phyloP scores from a whole-genome alignment of 2,888 invertebrate species.

The Clostera curtula region DNA sequence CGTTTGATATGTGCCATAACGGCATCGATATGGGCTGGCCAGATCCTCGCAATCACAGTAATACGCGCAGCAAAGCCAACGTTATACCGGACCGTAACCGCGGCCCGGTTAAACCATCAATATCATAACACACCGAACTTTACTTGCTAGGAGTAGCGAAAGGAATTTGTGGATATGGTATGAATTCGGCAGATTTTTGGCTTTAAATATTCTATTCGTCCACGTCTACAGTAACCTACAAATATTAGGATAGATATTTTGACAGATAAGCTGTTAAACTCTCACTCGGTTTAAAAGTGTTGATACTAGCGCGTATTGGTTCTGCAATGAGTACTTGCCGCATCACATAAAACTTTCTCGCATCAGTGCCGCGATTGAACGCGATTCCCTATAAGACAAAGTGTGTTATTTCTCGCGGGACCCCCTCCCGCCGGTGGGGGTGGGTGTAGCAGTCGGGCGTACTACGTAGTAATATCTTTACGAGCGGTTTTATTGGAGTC shows the following conservation, averaged over 20 bases:
- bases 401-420: conserved; percentile 69
- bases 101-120: conserved; percentile 37
- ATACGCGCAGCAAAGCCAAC: conserved; percentile 15
- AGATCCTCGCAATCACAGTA: conserved; percentile 9
- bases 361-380: conserved; percentile 40
- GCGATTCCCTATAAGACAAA: conserved; percentile 64
- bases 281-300: no score
- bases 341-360: conserved; percentile 21
- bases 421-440: conserved; percentile 17
- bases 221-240: no score
- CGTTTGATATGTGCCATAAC: no score
- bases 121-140: conserved; percentile 31
- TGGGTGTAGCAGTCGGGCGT: conserved; percentile 15
- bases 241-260: no score
- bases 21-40: no score
- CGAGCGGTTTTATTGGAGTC: conserved; percentile 56
- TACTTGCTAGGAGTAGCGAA: conserved; percentile 5
- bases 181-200: conserved; percentile 8
- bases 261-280: no score
- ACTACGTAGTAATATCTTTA: conserved; percentile 62
- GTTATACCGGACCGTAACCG: conserved; percentile 18
- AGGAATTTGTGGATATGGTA: background rate
- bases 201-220: background rate
- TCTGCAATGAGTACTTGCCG: conserved; percentile 22
- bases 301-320: no score